A percentile compares a stretch with the other conserved stretches of the same genome.
Evolutionary conservation across 2,797 vertebrate genomes (phyloP).

Genomic region (Pterois miles): DNA sequence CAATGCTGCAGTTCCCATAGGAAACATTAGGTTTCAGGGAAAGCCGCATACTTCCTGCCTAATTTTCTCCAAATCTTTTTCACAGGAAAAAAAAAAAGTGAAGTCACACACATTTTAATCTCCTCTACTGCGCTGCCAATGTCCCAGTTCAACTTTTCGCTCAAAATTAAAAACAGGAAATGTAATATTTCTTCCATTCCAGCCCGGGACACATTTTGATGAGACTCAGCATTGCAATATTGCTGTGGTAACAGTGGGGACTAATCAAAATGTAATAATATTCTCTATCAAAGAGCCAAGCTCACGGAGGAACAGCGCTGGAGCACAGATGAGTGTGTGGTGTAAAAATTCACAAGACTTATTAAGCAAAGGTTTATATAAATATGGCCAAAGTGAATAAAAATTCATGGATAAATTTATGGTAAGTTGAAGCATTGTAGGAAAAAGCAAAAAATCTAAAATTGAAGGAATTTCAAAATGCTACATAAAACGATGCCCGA

Average conservation of each 20-base stretch:
- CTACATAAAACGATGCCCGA: slow-evolving; percentile 19
- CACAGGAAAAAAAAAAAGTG: slow-evolving; percentile 41
- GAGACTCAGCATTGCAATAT: slow-evolving; percentile 68
- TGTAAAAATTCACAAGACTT: slow-evolving; percentile 17
- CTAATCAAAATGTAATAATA: slow-evolving; percentile 68
- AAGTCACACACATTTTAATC: slow-evolving; percentile 73
- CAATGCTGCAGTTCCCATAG: slow-evolving; percentile 53
- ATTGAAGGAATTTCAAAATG: background rate
- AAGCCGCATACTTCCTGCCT: slow-evolving; percentile 65
- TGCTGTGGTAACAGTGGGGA: slow-evolving; percentile 59
- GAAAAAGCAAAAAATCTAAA: background rate
- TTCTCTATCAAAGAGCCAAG: slow-evolving; percentile 47
- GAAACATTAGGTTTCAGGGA: slow-evolving; percentile 66
- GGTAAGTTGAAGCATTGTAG: background rate
- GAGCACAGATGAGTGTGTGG: slow-evolving; percentile 6
- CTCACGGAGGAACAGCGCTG: slow-evolving; percentile 8
- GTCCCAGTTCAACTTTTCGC: slow-evolving; percentile 65
- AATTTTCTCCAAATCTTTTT: slow-evolving; percentile 67
- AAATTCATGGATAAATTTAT: background rate
- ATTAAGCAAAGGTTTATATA: slow-evolving; percentile 12
- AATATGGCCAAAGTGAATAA: slow-evolving; percentile 1
- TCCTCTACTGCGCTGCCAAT: slow-evolving; percentile 60
- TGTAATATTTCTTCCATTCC: slow-evolving; percentile 65
- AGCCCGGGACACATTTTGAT: slow-evolving; percentile 57
- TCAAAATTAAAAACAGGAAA: slow-evolving; percentile 76